Base-by-base conservation (phyloP, 2,113 vertebrate genomes). In the Oreochromis tanganicae region DNA sequence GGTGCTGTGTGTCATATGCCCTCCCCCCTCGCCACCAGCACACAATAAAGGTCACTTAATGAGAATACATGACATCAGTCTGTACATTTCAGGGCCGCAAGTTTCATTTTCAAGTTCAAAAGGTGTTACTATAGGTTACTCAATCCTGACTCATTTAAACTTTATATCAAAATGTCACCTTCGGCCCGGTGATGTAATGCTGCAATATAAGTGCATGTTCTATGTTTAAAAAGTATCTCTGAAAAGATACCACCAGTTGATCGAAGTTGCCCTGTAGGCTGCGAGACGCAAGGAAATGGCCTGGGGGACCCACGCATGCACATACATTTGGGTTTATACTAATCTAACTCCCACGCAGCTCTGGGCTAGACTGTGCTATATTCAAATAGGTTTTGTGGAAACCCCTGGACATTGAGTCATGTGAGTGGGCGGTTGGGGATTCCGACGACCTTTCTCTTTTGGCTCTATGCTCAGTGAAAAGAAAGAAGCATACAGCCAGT, bases 341-440 rank as follows among this genome's bases (percentile, higher is more conserved):
- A 27, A 38, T 66, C 36, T 52, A 29, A 19, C 43, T 59, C 78
- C 36, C 68, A 13, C 82, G 56, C 57, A 14, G 24, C 2, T 54
- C 19, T 85, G 80, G 81, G 81, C 82, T 93, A 88, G 75, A 93
- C 91, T 94, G 32, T 82, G 55, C 79, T 43, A 71, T 82, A 96
- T 94, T 95, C 88, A 96, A 96, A 95, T 92, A 21, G 27, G 38
- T 52, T 5, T 46, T 85, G 84, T 94, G 96, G 96, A 96, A 97
- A 96, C 81, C 96, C 96, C 96, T 97, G 94, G 94, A 95, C 94
- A 95, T 50, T 96, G 95, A 96, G 91, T 96, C 96, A 96, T 87
- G 55, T 84, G 93, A 83, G 96, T 95, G 87, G 95, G 95, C 85
- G 92, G 87, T 32, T 71, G 96, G 96, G 96, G 96, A 97, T 96